phyloP scores from a whole-genome alignment of 2,888 invertebrate species.

The Neoascia interrupta region DNA sequence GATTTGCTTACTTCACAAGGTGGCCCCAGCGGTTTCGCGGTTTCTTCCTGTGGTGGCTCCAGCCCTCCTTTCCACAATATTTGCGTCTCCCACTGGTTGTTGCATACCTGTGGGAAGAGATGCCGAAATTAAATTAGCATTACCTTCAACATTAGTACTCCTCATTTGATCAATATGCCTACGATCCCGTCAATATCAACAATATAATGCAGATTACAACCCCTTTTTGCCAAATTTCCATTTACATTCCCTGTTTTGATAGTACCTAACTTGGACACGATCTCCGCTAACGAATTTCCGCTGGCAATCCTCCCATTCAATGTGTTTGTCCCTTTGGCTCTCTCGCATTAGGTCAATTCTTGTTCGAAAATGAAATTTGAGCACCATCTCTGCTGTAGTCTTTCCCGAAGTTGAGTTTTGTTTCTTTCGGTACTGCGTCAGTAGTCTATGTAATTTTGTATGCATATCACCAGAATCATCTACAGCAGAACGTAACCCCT shows the following conservation, averaged over 20 bases:
- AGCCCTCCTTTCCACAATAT: neutral
- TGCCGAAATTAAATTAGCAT: neutral
- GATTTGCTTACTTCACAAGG: neutral
- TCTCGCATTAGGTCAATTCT: slow-evolving; percentile 2
- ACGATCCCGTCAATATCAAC: slow-evolving; percentile 14
- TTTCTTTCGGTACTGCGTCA: slow-evolving; percentile 12
- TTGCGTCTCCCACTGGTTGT: neutral
- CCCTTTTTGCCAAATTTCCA: slow-evolving; percentile 12
- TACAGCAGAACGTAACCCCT: neutral
- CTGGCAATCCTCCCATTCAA: neutral
- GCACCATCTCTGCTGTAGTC: slow-evolving; percentile 15
- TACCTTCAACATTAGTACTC: neutral
- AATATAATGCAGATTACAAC: neutral
- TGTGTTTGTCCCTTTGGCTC: neutral
- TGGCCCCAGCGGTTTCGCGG: neutral
- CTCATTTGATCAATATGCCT: slow-evolving; percentile 10
- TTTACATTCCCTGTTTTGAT: slow-evolving; percentile 1
- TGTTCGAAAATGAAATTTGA: slow-evolving; percentile 6
- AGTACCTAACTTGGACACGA: neutral
- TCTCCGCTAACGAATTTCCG: neutral
- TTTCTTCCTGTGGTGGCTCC: neutral
- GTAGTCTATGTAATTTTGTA: slow-evolving; percentile 8
- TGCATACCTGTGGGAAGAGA: neutral
- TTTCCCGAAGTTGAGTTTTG: neutral
- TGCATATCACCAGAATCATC: slow-evolving; percentile 9